phyloP scores from a whole-genome alignment of 2,113 vertebrate species.

The Hoplias malabaricus region DNA sequence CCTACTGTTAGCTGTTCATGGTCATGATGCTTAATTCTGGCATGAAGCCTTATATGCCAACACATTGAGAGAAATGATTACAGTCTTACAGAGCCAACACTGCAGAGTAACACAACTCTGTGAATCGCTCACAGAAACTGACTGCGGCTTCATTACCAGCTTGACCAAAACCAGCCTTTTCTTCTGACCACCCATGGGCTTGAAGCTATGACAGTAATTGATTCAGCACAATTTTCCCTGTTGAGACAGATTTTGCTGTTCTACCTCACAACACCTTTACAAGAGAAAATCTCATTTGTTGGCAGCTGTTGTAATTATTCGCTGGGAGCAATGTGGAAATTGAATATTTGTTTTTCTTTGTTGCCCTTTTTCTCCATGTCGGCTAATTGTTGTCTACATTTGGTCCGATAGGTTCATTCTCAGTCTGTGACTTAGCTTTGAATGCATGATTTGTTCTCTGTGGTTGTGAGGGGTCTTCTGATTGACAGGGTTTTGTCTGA shows the following conservation, averaged over 20 bases:
- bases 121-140: neutral
- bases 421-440: slow-evolving; percentile 26
- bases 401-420: slow-evolving; percentile 56
- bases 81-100: neutral
- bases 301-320: slow-evolving; percentile 58
- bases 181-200: slow-evolving; percentile 52
- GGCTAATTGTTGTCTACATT: slow-evolving; percentile 54
- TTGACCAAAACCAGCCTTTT: neutral
- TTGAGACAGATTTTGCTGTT: slow-evolving; percentile 53
- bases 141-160: neutral
- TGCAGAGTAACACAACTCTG: slow-evolving; percentile 11
- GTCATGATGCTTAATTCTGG: neutral
- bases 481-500: neutral
- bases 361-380: slow-evolving; percentile 51
- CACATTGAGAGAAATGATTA: neutral
- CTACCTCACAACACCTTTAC: slow-evolving; percentile 52
- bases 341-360: slow-evolving; percentile 54
- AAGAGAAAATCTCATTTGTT: slow-evolving; percentile 60
- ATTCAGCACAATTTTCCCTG: slow-evolving; percentile 52
- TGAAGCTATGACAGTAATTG: slow-evolving; percentile 59
- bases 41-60: neutral
- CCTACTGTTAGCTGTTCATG: neutral
- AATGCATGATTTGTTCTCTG: neutral
- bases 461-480: neutral
- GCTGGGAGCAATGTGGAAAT: slow-evolving; percentile 54